Evolutionary conservation across 2,797 vertebrate genomes (phyloP).

Genomic region (Ctenosaura bakeri): DNA sequence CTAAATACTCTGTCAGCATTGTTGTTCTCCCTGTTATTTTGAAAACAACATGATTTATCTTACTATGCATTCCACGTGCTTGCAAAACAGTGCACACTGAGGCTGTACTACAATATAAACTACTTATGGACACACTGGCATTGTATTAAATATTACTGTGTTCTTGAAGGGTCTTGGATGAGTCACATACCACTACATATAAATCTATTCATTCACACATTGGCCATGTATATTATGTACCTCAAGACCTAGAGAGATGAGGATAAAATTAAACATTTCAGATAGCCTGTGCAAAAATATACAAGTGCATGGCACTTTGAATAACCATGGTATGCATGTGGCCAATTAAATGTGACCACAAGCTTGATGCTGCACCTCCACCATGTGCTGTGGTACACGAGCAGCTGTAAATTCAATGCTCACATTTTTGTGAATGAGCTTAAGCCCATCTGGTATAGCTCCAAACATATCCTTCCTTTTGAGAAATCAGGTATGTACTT

Average conservation of each 20-base stretch:
- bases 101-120: not conserved
- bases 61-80: not conserved
- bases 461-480: not conserved
- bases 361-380: not conserved
- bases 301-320: not conserved
- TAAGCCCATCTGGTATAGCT: not conserved
- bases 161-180: not conserved
- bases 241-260: not conserved
- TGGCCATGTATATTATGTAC: not conserved
- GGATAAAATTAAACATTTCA: not conserved
- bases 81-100: not conserved
- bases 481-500: not conserved
- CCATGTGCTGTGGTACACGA: not conserved
- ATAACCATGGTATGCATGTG: not conserved
- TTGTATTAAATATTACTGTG: not conserved
- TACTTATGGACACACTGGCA: not conserved
- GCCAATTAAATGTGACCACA: not conserved
- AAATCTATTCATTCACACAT: not conserved
- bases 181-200: not conserved
- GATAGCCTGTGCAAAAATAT: not conserved
- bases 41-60: not conserved
- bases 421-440: not conserved
- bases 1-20: constrained; percentile 94
- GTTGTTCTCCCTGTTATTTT: constrained; percentile 82
- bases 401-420: not conserved